These are phyloP conservation scores for Drosophila carrolli DNA, from an alignment of 1,140 invertebrate species.

Conservation along the genomic window DNA sequence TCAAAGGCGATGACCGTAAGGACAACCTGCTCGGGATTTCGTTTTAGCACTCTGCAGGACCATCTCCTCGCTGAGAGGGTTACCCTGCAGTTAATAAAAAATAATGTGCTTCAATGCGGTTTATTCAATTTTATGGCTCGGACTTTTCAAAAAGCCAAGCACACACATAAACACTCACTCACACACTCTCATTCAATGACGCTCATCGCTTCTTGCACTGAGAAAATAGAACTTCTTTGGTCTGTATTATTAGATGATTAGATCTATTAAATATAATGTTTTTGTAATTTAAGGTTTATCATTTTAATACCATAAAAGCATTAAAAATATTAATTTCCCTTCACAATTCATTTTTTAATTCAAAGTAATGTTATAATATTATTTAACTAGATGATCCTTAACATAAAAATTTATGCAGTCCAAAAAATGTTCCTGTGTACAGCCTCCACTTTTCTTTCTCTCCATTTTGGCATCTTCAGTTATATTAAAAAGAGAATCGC, in stretches of 20 bases:
- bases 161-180: slow-evolving; percentile 44
- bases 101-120: slow-evolving; percentile 82
- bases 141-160: slow-evolving; percentile 77
- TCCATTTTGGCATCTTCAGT: slow-evolving; percentile 29
- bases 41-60: slow-evolving; percentile 70
- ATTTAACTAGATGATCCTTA: no score
- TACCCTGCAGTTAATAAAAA: slow-evolving; percentile 76
- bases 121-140: slow-evolving; percentile 82
- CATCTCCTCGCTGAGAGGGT: slow-evolving; percentile 16
- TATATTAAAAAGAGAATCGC: slow-evolving; percentile 81
- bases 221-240: neutral
- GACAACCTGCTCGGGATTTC: slow-evolving; percentile 74
- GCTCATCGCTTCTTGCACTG: slow-evolving; percentile 11
- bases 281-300: no score
- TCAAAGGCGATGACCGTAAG: slow-evolving; percentile 57
- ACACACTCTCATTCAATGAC: slow-evolving; percentile 11
- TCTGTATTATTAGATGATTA: no score
- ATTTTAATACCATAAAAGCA: no score
- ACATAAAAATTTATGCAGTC: neutral
- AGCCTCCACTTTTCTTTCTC: neutral
- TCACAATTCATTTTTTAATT: no score
- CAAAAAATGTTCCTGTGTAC: neutral
- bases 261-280: no score
- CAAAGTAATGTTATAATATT: no score
- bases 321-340: no score